phyloP scores from a whole-genome alignment of 1,140 invertebrate genomes.

The Xylocopa sonorina region DNA sequence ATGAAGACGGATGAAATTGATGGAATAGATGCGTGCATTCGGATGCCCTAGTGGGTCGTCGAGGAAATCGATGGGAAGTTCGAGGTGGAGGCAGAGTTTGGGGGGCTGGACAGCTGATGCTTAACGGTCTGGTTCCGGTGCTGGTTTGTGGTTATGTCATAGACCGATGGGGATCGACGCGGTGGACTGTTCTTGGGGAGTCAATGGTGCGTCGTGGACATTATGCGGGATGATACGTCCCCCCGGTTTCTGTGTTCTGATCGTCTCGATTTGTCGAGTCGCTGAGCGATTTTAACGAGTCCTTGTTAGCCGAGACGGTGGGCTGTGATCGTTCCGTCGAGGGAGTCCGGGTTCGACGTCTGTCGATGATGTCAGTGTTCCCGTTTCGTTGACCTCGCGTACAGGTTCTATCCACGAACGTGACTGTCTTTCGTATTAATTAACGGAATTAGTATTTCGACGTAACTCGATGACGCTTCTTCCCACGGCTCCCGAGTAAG shows the following conservation, averaged over 20 bases:
- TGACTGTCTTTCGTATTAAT: background rate
- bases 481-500: too few relatives aligned
- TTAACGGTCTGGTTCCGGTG: background rate
- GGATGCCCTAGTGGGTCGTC: too few relatives aligned
- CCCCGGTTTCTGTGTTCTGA: background rate
- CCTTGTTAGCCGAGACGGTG: background rate
- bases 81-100: background rate
- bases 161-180: background rate
- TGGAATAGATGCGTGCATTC: too few relatives aligned
- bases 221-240: too few relatives aligned
- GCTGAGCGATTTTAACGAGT: background rate
- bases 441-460: too few relatives aligned
- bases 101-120: background rate
- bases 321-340: background rate
- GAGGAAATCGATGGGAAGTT: background rate
- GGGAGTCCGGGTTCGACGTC: background rate
- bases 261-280: background rate
- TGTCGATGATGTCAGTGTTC: slow-evolving; percentile 5
- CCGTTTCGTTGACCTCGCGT: background rate
- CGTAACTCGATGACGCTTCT: too few relatives aligned
- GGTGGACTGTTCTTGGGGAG: background rate
- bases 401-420: too few relatives aligned
- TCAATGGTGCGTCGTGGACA: background rate
- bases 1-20: background rate
- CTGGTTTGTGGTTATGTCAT: background rate